These are phyloP conservation scores for Urocitellus parryii DNA, from an alignment of 2,113 vertebrate species.

Conservation along the genomic window DNA sequence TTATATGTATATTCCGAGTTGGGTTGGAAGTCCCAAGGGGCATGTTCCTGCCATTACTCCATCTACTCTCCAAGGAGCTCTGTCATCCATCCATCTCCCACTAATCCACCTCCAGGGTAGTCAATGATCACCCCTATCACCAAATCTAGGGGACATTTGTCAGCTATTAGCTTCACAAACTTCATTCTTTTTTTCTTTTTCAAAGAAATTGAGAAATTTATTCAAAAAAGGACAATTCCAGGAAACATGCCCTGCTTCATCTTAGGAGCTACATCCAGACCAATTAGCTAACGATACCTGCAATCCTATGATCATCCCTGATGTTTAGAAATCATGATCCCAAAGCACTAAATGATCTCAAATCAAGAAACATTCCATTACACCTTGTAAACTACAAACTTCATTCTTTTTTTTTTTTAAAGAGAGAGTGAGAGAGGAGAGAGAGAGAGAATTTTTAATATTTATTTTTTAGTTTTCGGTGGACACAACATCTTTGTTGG, in stretches of 20 bases:
- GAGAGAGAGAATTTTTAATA: too few species aligned
- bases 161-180: background rate
- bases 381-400: background rate
- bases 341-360: background rate
- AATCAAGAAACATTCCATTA: background rate
- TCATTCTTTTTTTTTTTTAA: too few species aligned
- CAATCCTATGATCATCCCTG: background rate
- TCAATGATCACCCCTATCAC: background rate
- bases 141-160: background rate
- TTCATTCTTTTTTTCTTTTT: background rate
- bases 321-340: background rate
- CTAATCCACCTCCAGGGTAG: background rate
- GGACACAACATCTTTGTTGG: too few species aligned
- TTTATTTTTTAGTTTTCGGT: too few species aligned
- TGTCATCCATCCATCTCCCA: background rate
- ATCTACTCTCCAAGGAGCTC: background rate
- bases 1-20: background rate
- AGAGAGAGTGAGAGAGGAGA: too few species aligned
- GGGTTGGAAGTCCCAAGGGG: background rate
- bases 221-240: conserved; percentile 25
- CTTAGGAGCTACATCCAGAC: background rate
- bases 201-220: conserved; percentile 50
- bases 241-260: background rate
- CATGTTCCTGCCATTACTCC: background rate
- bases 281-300: too few species aligned